phyloP scores from a whole-genome alignment of 2,113 vertebrate genomes.

The Rissa tridactyla region DNA sequence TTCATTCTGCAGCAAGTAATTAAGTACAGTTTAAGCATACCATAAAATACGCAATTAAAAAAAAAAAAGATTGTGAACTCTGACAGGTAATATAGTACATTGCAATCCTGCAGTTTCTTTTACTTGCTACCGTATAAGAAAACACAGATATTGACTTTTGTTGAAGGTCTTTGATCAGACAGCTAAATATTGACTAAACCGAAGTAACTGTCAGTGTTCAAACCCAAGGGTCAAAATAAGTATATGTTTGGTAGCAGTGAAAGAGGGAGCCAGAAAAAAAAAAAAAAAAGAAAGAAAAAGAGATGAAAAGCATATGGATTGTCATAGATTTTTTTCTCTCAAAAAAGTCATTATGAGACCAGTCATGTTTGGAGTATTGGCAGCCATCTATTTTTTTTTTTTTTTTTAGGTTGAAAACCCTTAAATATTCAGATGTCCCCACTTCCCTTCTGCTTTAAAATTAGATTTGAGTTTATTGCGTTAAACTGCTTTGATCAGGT shows the following conservation, averaged over 20 bases:
- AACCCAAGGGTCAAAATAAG: conserved; percentile 14
- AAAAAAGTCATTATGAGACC: background rate
- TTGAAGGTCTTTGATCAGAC: background rate
- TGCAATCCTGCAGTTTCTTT: background rate
- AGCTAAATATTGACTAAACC: background rate
- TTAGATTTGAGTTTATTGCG: background rate
- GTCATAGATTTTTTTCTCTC: background rate
- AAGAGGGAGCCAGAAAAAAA: background rate
- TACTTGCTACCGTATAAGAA: background rate
- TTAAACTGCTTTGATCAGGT: background rate
- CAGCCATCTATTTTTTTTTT: background rate
- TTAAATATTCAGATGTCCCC: background rate
- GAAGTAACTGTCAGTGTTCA: background rate
- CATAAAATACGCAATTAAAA: conserved; percentile 4
- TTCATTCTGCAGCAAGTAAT: conserved; percentile 14
- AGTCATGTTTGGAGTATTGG: background rate
- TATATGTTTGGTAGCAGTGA: background rate
- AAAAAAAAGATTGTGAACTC: background rate
- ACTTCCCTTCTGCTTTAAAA: background rate
- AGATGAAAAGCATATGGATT: background rate
- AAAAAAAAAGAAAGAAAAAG: background rate
- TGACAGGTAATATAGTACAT: background rate
- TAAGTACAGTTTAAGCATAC: background rate
- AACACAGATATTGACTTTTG: background rate
- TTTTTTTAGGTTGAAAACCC: background rate